Conservation (phyloP, 2,797 vertebrate species). For the Mionectes olivaceus region DNA sequence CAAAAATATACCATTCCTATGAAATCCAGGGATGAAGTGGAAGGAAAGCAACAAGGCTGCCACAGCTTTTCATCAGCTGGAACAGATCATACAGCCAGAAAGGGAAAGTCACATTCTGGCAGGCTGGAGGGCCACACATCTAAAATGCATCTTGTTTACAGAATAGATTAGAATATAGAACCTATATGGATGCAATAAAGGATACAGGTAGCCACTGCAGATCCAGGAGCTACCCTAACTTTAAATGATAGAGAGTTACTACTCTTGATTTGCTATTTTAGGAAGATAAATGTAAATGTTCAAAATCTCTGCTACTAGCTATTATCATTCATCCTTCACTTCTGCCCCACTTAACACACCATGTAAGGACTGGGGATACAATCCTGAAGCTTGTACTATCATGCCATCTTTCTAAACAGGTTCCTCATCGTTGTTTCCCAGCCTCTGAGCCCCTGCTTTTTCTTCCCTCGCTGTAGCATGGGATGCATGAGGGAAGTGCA, state of each 20-base stretch:
- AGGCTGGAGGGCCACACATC: background rate
- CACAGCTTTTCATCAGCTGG: background rate
- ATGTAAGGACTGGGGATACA: accelerated
- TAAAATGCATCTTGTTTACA: background rate
- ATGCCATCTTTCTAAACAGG: accelerated
- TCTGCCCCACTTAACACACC: background rate
- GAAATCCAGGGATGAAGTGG: background rate
- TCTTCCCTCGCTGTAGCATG: accelerated
- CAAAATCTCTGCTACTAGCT: background rate
- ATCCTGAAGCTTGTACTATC: background rate
- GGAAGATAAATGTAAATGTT: background rate
- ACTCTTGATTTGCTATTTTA: background rate
- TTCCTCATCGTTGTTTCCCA: background rate
- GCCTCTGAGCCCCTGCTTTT: background rate
- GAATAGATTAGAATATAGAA: background rate
- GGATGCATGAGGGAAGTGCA: accelerated
- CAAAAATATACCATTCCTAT: conserved; percentile 22
- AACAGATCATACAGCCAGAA: background rate
- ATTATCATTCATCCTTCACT: background rate
- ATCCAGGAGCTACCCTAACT: background rate
- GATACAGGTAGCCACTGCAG: background rate
- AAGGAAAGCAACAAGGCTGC: background rate
- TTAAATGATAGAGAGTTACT: background rate
- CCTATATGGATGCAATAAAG: background rate
- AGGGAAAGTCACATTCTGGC: background rate